Evolutionary conservation across 2,113 vertebrate species (phyloP).

Genomic region (Toxotes jaculatrix): DNA sequence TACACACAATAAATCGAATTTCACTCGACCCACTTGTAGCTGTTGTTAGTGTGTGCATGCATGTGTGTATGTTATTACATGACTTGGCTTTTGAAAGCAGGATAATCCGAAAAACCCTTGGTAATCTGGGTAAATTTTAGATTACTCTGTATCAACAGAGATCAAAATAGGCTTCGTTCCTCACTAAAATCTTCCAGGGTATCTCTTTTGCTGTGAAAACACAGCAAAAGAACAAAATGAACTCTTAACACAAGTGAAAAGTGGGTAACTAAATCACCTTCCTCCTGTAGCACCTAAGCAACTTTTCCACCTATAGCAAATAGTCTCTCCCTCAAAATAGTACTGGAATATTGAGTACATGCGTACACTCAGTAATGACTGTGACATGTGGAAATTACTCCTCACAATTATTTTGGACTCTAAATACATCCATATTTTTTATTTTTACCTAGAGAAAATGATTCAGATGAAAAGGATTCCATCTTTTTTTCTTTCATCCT

Average conservation of each 20-base stretch:
- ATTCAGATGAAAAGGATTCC: background rate
- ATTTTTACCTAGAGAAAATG: too few species aligned
- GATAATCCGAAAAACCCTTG: slow-evolving; percentile 70
- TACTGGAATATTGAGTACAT: background rate
- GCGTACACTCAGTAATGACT: background rate
- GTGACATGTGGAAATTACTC: background rate
- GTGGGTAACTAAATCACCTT: background rate
- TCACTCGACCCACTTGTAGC: slow-evolving; percentile 22
- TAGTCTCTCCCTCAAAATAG: background rate
- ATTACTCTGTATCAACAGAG: slow-evolving; percentile 68
- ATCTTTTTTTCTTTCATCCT: background rate
- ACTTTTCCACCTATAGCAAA: background rate
- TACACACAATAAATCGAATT: slow-evolving; percentile 10
- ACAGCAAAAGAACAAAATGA: background rate
- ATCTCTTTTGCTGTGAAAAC: slow-evolving; percentile 20
- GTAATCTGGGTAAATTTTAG: slow-evolving; percentile 76
- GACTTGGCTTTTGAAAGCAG: slow-evolving; percentile 64
- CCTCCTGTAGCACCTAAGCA: background rate
- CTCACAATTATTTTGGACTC: background rate
- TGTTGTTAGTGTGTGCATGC: slow-evolving; percentile 45
- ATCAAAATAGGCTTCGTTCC: slow-evolving; percentile 64
- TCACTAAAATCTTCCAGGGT: slow-evolving; percentile 33
- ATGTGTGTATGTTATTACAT: slow-evolving; percentile 59
- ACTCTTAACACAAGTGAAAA: background rate
- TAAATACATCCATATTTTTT: background rate